phyloP scores from a whole-genome alignment of 1,140 invertebrate species.

The Leptinotarsa lineolata region DNA sequence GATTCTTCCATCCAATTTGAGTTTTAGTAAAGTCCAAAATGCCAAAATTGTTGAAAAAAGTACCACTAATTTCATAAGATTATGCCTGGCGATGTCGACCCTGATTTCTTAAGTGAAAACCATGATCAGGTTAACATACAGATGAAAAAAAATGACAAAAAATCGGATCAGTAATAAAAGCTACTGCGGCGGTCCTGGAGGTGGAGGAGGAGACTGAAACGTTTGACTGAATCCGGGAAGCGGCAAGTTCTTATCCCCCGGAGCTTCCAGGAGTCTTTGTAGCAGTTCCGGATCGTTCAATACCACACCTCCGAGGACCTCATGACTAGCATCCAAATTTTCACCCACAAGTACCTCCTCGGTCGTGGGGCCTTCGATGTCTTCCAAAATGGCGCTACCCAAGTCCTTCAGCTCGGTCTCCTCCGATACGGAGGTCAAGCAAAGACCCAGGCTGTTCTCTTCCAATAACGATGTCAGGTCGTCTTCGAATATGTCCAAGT shows the following conservation, averaged over 20 bases:
- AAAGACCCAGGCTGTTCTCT: not conserved
- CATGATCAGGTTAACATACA: not conserved
- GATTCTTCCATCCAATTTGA: too few relatives aligned
- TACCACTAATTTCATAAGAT: not conserved
- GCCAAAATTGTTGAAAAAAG: not conserved
- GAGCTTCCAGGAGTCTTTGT: slow-evolving; percentile 37
- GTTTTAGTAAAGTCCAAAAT: too few relatives aligned
- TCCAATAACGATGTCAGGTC: slow-evolving; percentile 23
- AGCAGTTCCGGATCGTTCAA: slow-evolving; percentile 40
- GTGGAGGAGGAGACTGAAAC: slow-evolving; percentile 50
- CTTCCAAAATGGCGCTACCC: slow-evolving; percentile 37
- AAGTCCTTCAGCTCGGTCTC: slow-evolving; percentile 38
- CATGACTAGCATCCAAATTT: slow-evolving; percentile 32
- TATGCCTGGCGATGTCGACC: not conserved
- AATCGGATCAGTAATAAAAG: not conserved
- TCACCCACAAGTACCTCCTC: slow-evolving; percentile 21
- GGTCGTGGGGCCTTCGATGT: slow-evolving; percentile 32
- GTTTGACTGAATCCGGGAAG: slow-evolving; percentile 53
- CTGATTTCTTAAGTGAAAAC: not conserved
- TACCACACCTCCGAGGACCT: slow-evolving; percentile 28
- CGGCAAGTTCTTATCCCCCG: slow-evolving; percentile 49
- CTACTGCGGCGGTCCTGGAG: not conserved
- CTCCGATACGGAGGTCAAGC: not conserved
- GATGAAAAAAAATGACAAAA: not conserved
- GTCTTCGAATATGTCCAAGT: slow-evolving; percentile 29